Evolutionary conservation across 2,888 invertebrate genomes (phyloP).

Genomic region (Celastrina argiolus): DNA sequence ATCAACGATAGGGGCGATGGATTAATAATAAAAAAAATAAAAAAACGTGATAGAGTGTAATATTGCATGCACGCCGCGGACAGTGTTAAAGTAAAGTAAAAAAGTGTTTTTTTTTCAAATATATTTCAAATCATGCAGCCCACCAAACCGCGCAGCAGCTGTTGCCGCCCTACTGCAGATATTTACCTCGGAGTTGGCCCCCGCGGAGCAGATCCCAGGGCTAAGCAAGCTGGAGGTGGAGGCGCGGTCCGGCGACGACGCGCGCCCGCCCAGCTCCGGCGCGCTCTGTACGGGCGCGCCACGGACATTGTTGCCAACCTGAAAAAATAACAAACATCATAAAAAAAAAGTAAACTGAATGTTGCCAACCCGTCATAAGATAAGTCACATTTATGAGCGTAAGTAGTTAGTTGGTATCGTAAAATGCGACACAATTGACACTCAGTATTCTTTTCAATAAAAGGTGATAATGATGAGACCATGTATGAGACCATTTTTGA

Average conservation of each 20-base stretch:
- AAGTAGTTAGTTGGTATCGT: not conserved
- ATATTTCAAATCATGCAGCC: too few species aligned
- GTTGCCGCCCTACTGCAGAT: not conserved
- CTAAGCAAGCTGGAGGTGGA: constrained; percentile 74
- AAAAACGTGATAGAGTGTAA: too few species aligned
- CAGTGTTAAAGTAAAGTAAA: too few species aligned
- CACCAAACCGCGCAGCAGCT: too few species aligned
- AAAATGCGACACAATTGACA: not conserved
- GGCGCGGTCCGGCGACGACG: constrained; percentile 63
- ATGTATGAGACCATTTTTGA: not conserved
- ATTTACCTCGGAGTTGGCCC: constrained; percentile 87
- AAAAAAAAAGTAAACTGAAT: not conserved
- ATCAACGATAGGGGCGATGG: too few species aligned
- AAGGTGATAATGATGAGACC: not conserved
- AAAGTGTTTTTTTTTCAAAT: too few species aligned
- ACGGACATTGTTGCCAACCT: constrained; percentile 46
- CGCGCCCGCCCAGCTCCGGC: constrained; percentile 66
- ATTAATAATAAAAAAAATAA: too few species aligned
- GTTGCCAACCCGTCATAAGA: not conserved
- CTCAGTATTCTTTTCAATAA: not conserved
- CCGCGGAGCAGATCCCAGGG: constrained; percentile 87
- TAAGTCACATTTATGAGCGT: not conserved
- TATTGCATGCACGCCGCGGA: too few species aligned
- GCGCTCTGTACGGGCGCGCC: constrained; percentile 56
- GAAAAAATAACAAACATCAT: constrained; percentile 23